Conservation (phyloP, 1,140 invertebrate species). For the Drosophila insularis region DNA sequence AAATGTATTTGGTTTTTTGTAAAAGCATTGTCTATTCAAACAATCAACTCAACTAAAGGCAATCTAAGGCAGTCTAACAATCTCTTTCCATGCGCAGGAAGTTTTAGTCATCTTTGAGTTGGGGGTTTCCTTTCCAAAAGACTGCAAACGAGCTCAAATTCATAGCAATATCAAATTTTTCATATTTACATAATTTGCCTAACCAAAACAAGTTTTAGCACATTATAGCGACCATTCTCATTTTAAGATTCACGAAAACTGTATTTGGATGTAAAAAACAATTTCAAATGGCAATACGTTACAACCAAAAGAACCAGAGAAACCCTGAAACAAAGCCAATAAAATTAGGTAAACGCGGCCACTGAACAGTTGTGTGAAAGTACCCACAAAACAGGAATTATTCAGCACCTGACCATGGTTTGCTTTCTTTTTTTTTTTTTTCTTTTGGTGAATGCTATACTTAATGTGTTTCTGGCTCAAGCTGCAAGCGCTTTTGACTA, state of each 20-base stretch:
- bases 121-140: slow-evolving; percentile 50
- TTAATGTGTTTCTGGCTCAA: slow-evolving; percentile 36
- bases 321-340: slow-evolving; percentile 26
- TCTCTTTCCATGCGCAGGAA: slow-evolving; percentile 51
- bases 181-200: too few species aligned
- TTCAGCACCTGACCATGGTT: slow-evolving; percentile 30
- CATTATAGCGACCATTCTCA: too few species aligned
- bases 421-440: background rate
- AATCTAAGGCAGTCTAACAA: slow-evolving; percentile 20
- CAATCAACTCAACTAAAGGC: slow-evolving; percentile 1
- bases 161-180: too few species aligned
- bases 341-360: slow-evolving; percentile 7
- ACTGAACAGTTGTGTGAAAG: slow-evolving; percentile 33
- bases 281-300: too few species aligned
- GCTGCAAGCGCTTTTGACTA: slow-evolving; percentile 42
- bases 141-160: too few species aligned
- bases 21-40: slow-evolving; percentile 23
- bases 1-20: slow-evolving; percentile 19
- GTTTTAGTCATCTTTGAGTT: slow-evolving; percentile 17
- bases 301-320: background rate
- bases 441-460: slow-evolving; percentile 26
- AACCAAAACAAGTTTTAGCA: too few species aligned
- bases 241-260: too few species aligned
- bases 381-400: slow-evolving; percentile 51
- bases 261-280: too few species aligned